Evolutionary conservation across 2,888 invertebrate species (phyloP).

Genomic region (Neria commutata): DNA sequence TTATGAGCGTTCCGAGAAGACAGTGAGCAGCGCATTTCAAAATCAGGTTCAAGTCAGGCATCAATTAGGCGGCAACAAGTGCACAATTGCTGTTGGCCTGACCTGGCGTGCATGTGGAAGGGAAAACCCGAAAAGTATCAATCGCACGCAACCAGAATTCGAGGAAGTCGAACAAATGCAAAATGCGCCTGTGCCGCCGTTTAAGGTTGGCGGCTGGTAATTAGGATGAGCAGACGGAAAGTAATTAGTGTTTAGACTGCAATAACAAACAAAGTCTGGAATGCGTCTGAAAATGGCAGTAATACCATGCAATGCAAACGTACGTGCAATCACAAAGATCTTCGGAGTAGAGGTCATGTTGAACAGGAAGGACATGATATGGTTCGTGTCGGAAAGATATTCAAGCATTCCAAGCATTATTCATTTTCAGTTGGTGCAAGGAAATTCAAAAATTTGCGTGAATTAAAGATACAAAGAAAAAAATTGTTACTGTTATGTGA

Average conservation of each 20-base stretch:
- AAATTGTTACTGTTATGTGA: too few species aligned
- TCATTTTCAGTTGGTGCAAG: too few species aligned
- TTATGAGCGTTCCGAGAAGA: slow-evolving; percentile 7
- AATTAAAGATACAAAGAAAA: too few species aligned
- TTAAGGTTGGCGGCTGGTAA: slow-evolving; percentile 30
- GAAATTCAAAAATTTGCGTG: too few species aligned
- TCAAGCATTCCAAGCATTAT: too few species aligned
- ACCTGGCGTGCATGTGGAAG: too few species aligned
- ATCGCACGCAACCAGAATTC: slow-evolving; percentile 22
- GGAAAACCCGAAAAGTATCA: slow-evolving; percentile 40
- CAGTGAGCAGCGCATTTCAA: background rate
- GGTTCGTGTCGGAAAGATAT: too few species aligned
- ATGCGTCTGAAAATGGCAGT: slow-evolving; percentile 31
- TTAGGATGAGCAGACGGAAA: slow-evolving; percentile 50
- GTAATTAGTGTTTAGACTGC: slow-evolving; percentile 48
- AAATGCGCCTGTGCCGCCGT: background rate
- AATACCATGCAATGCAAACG: too few species aligned
- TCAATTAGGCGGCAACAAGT: background rate
- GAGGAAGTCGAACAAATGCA: slow-evolving; percentile 5
- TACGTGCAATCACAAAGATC: too few species aligned
- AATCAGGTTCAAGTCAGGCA: background rate
- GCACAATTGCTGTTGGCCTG: too few species aligned
- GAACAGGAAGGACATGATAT: too few species aligned
- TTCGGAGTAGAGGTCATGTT: too few species aligned
- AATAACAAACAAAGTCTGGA: slow-evolving; percentile 32